Percentiles rank a stretch among this genome's conserved stretches.
Evolutionary conservation across 2,113 vertebrate species (phyloP).

Genomic region (Lynx canadensis): DNA sequence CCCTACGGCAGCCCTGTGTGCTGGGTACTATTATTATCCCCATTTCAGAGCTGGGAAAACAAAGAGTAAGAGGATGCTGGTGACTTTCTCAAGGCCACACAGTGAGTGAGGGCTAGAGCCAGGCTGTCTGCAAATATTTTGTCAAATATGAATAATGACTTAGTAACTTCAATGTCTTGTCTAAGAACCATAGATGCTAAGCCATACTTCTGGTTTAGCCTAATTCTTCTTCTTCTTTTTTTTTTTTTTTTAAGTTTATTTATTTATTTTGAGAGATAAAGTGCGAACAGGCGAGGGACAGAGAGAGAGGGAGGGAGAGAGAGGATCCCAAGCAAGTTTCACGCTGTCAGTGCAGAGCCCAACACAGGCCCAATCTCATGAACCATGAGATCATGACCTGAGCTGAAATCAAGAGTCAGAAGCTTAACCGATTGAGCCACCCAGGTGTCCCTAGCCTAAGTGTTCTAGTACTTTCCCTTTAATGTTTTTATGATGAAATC

Average conservation of each 20-base stretch:
- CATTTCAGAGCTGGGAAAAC: slow-evolving; percentile 45
- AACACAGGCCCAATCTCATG: no score
- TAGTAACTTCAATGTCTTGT: not conserved
- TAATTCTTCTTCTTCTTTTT: not conserved
- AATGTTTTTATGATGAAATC: not conserved
- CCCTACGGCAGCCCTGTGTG: not conserved
- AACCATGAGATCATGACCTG: no score
- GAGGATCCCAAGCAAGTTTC: no score
- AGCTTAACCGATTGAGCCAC: no score
- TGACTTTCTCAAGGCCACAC: not conserved
- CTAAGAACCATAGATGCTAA: not conserved
- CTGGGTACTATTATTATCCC: not conserved
- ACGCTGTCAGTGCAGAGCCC: no score
- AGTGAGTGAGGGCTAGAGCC: not conserved
- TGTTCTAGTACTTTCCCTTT: not conserved
- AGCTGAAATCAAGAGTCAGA: no score
- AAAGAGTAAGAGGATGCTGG: not conserved
- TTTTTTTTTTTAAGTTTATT: no score
- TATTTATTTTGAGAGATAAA: no score
- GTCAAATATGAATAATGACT: not conserved
- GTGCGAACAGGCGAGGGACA: no score
- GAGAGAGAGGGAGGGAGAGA: no score
- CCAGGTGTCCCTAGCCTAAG: not conserved
- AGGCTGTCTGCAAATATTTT: not conserved
- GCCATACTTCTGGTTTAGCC: not conserved